These are phyloP conservation scores for Vimba vimba DNA, from an alignment of 2,113 vertebrate genomes.

Conservation along the genomic window DNA sequence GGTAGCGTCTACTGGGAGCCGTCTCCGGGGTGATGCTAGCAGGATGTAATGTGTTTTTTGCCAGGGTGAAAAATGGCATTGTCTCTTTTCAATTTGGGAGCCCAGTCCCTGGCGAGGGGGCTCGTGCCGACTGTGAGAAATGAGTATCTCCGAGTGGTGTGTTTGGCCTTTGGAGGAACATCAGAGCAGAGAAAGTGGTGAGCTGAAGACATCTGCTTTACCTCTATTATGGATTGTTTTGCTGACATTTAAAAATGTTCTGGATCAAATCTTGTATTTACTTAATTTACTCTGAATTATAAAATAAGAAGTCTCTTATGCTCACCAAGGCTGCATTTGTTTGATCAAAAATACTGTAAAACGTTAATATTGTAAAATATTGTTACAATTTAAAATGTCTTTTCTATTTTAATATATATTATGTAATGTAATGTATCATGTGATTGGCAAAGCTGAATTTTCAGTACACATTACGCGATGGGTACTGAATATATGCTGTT, in stretches of 20 bases:
- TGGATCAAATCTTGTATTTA: neutral
- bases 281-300: neutral
- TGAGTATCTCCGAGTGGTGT: neutral
- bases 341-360: too few relatives aligned
- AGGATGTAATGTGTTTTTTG: constrained; percentile 47
- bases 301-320: too few relatives aligned
- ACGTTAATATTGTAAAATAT: too few relatives aligned
- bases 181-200: neutral
- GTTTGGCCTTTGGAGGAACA: constrained; percentile 29
- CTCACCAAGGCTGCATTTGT: neutral
- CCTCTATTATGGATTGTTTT: neutral
- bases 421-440: too few relatives aligned
- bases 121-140: constrained; percentile 46
- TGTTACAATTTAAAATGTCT: too few relatives aligned
- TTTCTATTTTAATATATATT: too few relatives aligned
- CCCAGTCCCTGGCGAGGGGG: constrained; percentile 16
- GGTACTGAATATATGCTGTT: too few relatives aligned
- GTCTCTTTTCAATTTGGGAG: constrained; percentile 52
- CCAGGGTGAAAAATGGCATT: constrained; percentile 50
- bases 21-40: constrained; percentile 21
- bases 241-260: neutral
- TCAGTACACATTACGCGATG: too few relatives aligned
- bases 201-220: constrained; percentile 23
- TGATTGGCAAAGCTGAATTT: too few relatives aligned
- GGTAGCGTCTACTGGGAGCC: neutral